A percentile compares a stretch with the other conserved stretches of the same genome.
Evolutionary conservation across 2,888 invertebrate species (phyloP).

Genomic region (Cancer borealis): DNA sequence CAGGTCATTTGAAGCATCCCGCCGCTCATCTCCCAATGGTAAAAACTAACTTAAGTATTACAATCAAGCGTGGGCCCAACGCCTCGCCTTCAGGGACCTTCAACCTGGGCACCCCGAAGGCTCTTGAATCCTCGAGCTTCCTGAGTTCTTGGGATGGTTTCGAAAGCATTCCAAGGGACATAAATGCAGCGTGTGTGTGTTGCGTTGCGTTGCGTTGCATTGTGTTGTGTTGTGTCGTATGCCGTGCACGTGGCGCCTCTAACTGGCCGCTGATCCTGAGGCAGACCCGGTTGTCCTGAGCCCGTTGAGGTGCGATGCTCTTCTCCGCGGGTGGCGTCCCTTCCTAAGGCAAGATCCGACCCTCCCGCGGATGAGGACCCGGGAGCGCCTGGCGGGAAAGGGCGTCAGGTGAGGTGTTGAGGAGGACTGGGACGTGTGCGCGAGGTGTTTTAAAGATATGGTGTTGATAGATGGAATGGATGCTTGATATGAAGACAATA

Average conservation of each 20-base stretch:
- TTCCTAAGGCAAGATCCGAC: constrained; percentile 12
- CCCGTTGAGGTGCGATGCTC: constrained; percentile 65
- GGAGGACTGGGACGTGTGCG: not conserved
- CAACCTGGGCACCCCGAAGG: not conserved
- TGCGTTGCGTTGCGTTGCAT: too few relatives aligned
- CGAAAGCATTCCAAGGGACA: constrained; percentile 53
- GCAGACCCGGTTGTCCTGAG: constrained; percentile 73
- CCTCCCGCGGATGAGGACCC: not conserved
- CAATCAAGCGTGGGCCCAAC: not conserved
- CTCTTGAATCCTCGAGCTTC: not conserved
- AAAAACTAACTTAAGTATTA: not conserved
- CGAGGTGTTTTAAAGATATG: not conserved
- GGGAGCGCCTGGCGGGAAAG: not conserved
- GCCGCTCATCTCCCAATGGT: not conserved
- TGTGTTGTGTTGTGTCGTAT: constrained; percentile 18
- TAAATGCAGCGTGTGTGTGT: constrained; percentile 38
- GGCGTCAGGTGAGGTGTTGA: not conserved
- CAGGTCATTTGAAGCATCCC: not conserved
- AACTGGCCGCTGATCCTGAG: constrained; percentile 66
- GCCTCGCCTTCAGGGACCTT: not conserved
- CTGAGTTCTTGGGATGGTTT: constrained; percentile 28
- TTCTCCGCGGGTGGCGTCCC: constrained; percentile 61
- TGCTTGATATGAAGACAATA: too few relatives aligned
- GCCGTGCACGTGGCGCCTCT: constrained; percentile 63
- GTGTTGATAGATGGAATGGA: too few relatives aligned